These are phyloP conservation scores for Choloepus didactylus DNA, from an alignment of 2,797 vertebrate species.

Conservation along the genomic window DNA sequence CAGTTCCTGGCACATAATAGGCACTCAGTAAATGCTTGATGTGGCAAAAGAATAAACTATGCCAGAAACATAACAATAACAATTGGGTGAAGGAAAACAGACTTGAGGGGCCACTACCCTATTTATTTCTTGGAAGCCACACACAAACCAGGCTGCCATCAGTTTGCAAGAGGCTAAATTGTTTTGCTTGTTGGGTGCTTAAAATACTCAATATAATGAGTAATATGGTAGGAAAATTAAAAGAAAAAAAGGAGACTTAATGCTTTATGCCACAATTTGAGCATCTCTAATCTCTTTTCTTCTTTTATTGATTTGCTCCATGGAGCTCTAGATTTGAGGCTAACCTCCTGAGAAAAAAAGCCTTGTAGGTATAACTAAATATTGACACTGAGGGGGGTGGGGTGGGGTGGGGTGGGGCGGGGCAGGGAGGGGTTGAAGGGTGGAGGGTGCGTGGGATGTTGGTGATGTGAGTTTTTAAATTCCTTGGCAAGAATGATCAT, in stretches of 20 bases:
- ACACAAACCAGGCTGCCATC: not conserved
- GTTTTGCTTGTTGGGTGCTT: not conserved
- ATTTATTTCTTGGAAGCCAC: not conserved
- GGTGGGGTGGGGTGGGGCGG: not conserved
- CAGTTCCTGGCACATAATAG: not conserved
- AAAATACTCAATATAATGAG: not conserved
- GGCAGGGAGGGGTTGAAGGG: too few relatives aligned
- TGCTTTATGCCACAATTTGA: not conserved
- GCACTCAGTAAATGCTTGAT: not conserved
- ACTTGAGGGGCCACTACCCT: not conserved
- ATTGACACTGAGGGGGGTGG: not conserved
- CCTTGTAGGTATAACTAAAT: not conserved
- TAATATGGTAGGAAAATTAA: not conserved
- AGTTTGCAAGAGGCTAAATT: not conserved
- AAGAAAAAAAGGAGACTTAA: not conserved
- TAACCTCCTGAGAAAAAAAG: constrained; percentile 40
- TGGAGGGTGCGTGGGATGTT: too few relatives aligned
- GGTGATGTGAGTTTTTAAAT: constrained; percentile 26
- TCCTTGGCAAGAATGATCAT: constrained; percentile 16
- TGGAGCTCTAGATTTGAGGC: not conserved
- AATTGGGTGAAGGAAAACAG: not conserved
- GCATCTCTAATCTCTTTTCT: not conserved
- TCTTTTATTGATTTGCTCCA: not conserved
- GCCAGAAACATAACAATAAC: not conserved
- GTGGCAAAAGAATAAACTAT: not conserved